Percentiles rank a stretch among this genome's conserved stretches.
Evolutionary conservation across 2,113 vertebrate species (phyloP).

Genomic region (Morone chrysops): DNA sequence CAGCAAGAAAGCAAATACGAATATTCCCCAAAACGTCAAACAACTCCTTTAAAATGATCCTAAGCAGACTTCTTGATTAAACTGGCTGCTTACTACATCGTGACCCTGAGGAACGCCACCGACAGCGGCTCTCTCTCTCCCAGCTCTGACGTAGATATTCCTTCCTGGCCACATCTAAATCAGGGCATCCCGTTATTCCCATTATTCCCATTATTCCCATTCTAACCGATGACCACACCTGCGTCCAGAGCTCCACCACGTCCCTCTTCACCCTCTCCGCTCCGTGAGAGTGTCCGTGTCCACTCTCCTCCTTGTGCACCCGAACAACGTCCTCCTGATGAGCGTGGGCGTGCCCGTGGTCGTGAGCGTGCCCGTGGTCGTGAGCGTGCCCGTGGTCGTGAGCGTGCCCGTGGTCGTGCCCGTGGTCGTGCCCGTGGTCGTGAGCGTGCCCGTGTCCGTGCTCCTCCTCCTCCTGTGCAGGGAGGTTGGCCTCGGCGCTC

Average conservation of each 20-base stretch:
- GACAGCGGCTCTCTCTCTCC: neutral
- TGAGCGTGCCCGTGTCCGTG: slow-evolving; percentile 51
- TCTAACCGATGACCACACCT: slow-evolving; percentile 76
- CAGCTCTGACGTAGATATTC: neutral
- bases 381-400: slow-evolving; percentile 54
- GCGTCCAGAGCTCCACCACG: slow-evolving; percentile 88
- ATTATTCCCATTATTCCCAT: too few species aligned
- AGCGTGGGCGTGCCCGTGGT: neutral
- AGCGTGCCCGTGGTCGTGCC: slow-evolving; percentile 31
- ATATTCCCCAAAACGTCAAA: too few species aligned
- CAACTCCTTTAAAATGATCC: too few species aligned
- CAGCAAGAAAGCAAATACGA: too few species aligned
- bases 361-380: slow-evolving; percentile 54
- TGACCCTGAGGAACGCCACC: neutral
- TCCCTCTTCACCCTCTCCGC: slow-evolving; percentile 72
- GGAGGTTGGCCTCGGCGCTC: slow-evolving; percentile 84
- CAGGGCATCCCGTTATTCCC: neutral
- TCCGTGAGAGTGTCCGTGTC: slow-evolving; percentile 42
- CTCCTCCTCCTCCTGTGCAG: slow-evolving; percentile 58
- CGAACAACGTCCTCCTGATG: slow-evolving; percentile 53
- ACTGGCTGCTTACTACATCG: too few species aligned
- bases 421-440: slow-evolving; percentile 27
- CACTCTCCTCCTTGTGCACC: slow-evolving; percentile 57
- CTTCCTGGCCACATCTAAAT: neutral
- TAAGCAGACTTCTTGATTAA: too few species aligned